Base-by-base conservation (phyloP, 2,113 vertebrate genomes). In the Callocephalon fimbriatum region DNA sequence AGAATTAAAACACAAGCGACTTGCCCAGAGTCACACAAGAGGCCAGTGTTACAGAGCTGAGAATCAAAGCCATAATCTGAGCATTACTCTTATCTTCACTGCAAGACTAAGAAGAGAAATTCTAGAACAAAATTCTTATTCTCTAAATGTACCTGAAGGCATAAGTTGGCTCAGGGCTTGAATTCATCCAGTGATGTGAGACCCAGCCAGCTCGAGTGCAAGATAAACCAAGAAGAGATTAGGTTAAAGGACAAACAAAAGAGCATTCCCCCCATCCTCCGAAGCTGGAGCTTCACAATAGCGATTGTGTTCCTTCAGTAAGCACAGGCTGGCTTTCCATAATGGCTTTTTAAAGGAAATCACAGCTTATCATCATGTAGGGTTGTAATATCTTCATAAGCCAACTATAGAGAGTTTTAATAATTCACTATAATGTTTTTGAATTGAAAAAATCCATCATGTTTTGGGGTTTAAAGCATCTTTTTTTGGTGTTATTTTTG, bases 211-310 rank as follows among this genome's bases (percentile, higher is more conserved):
- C 85, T 85, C 7, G 5, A 75, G 62, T 93, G 93, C 67, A 6
- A 93, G 93, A 95, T 97, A 96, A 97, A 96, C 66, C 76, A 74
- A 85, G 88, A 87, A 47, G 93, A 96, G 94, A 97, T 97, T 97
- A 96, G 87, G 91, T 97, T 88, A 95, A 93, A 86, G 86, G 90
- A 92, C 84, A 88, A 95, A 96, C 68, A 93, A 96, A 95, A 81
- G 88, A 94, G 79, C 80, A 84, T 88, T 75, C 54, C 78, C 40
- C 73, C 23, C 1, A 0, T 89, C 83, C 76, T 92, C 72, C 4
- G 3, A 59, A 92, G 83, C 94, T 72, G 47, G 32, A 42, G 35
- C 86, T 95, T 77, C 84, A 96, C 88, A 97, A 75, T 75, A 74
- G 45, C 5, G 0, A 74, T 92, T 90, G 77, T 95, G 74, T 91